Evolutionary conservation across 2,888 invertebrate species (phyloP).

Genomic region (Nebria salina): DNA sequence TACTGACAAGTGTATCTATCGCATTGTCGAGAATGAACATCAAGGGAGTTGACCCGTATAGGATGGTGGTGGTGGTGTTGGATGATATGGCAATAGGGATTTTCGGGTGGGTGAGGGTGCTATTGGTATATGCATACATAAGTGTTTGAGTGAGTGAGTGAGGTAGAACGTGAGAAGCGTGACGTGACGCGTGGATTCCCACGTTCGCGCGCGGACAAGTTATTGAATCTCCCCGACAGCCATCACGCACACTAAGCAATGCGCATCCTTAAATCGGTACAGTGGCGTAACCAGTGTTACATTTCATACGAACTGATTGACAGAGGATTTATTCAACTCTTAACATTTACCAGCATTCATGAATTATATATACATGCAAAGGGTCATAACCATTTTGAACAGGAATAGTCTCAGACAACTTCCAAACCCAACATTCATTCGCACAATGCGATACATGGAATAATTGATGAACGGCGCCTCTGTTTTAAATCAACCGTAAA

Average conservation of each 20-base stretch:
- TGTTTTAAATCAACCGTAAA: no score
- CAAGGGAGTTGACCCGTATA: neutral
- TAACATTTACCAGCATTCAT: neutral
- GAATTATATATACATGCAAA: neutral
- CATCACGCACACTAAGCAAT: conserved; percentile 1
- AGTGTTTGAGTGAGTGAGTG: neutral
- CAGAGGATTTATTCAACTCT: neutral
- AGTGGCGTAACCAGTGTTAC: neutral
- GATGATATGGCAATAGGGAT: neutral
- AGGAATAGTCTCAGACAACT: no score
- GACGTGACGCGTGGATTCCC: conserved; percentile 1
- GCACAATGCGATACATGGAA: neutral
- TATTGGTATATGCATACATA: neutral
- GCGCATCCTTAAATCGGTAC: neutral
- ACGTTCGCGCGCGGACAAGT: neutral
- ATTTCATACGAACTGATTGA: neutral
- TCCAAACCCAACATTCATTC: no score
- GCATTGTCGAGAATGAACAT: neutral
- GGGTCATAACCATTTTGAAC: neutral
- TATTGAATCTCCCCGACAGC: conserved; percentile 1
- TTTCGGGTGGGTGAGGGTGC: neutral
- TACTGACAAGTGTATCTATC: neutral
- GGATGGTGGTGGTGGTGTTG: neutral
- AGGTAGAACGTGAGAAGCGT: neutral
- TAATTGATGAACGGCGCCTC: no score